Evolutionary conservation across 2,888 invertebrate species (phyloP).

Genomic region (Aleiodes leptofemur): DNA sequence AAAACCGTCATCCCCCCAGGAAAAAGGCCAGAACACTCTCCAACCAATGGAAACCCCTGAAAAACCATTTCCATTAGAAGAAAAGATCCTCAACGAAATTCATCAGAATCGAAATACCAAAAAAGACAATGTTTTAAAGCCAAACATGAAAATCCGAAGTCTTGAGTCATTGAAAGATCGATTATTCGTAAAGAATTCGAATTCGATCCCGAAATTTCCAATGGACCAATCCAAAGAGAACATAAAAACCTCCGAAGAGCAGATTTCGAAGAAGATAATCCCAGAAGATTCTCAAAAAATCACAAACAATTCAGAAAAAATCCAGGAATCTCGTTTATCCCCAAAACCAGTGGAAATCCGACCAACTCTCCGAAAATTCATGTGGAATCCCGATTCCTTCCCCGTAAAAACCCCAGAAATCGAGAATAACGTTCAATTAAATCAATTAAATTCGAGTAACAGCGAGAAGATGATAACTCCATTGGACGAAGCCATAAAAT

Average conservation of each 20-base stretch:
- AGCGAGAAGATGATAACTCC: too few species aligned
- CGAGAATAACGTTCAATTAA: too few species aligned
- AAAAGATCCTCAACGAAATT: constrained; percentile 11
- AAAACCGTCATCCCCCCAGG: not conserved
- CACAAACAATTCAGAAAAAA: not conserved
- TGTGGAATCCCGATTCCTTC: not conserved
- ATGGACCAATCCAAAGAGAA: not conserved
- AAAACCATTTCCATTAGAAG: not conserved
- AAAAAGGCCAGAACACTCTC: not conserved
- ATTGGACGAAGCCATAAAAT: too few species aligned
- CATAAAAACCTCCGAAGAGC: constrained; percentile 17
- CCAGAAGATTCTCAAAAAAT: not conserved
- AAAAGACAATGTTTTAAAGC: not conserved
- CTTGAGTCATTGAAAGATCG: not conserved
- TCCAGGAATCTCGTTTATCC: not conserved
- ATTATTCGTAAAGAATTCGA: not conserved
- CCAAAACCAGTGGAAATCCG: constrained; percentile 1
- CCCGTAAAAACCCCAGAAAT: not conserved
- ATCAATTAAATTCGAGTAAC: too few species aligned
- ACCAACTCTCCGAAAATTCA: not conserved
- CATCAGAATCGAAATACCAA: constrained; percentile 1
- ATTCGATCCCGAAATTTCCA: not conserved
- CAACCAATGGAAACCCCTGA: not conserved
- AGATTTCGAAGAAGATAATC: not conserved
- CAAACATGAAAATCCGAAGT: constrained; percentile 11